Base-by-base conservation (phyloP, 2,113 vertebrate species). In the Channa maculata region DNA sequence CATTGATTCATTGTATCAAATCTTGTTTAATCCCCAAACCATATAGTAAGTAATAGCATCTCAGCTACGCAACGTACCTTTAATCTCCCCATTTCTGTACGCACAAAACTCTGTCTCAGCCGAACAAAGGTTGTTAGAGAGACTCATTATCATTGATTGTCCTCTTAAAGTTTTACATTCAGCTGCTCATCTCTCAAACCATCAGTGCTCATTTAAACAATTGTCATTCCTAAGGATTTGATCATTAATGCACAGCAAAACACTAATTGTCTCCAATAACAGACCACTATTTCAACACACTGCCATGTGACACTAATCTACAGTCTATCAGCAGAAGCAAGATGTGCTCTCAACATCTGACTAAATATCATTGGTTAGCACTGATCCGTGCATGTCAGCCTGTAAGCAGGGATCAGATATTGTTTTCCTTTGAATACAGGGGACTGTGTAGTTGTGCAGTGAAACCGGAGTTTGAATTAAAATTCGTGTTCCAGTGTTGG, bases 101-200 rank as follows among this genome's bases (percentile, higher is more conserved):
- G 24, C 24, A 24, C 24, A 24, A 24, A 24, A 24, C 3, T 48
- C 8, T 39, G 36, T 37, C 24, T 37, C 15, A 43, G 33, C 45
- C 59, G 37, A 33, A 39, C 46, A 62, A 55, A 57, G 7, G 38
- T 14, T 46, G 52, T 64, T 5, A 13, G 9, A 52, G 33, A 0
- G 9, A 50, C 46, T 67, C 66, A 77, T 67, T 80, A 70, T 2
- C 52, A 54, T 11, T 82, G 77, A 79, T 58, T 85, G 45, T 67
- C n/a, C 48, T 50, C 50, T 34, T 58, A 49, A 68, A 57, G 34
- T 71, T 70, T 64, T 14, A 51, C 33, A 51, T 74, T 53, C 45
- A 60, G 52, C 43, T 75, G 61, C 57, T 83, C 65, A 63, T 62
- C 44, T 65, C 75, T 77, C 53, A 80, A 65, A 67, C 3, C 37